Conservation (phyloP, 2,888 invertebrate species). For the Nomada flava region DNA sequence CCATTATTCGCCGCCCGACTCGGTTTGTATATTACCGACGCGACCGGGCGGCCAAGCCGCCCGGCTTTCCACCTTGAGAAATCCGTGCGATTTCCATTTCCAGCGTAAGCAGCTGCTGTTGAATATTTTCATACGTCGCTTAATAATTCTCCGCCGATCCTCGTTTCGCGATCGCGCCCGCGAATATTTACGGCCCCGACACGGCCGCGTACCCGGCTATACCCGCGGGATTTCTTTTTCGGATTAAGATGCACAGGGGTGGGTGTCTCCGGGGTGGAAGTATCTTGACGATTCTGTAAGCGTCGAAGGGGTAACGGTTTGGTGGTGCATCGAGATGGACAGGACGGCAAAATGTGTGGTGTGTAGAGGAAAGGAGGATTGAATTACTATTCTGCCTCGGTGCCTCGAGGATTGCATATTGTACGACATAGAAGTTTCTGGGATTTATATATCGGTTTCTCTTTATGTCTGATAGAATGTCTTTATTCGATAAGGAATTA, state of each 20-base stretch:
- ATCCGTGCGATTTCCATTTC: constrained; percentile 52
- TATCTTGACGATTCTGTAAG: neutral
- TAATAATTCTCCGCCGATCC: constrained; percentile 40
- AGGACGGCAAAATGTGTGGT: too few relatives aligned
- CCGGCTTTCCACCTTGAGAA: constrained; percentile 31
- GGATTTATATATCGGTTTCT: too few relatives aligned
- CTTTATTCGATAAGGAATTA: too few relatives aligned
- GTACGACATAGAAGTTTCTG: too few relatives aligned
- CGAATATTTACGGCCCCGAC: constrained; percentile 2
- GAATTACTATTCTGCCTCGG: too few relatives aligned
- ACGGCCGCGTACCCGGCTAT: too few relatives aligned
- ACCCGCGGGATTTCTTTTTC: neutral
- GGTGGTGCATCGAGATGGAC: too few relatives aligned
- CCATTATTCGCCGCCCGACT: constrained; percentile 56
- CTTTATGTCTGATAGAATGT: too few relatives aligned
- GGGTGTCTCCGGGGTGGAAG: neutral
- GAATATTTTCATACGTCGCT: constrained; percentile 48
- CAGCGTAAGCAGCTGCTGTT: constrained; percentile 45
- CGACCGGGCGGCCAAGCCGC: constrained; percentile 17
- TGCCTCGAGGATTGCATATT: too few relatives aligned
- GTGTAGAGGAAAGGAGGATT: too few relatives aligned
- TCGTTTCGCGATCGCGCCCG: constrained; percentile 5
- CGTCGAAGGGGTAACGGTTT: neutral
- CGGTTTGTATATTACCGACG: constrained; percentile 55
- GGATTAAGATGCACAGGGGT: neutral